Percentiles rank a stretch among this genome's conserved stretches.
phyloP scores from a whole-genome alignment of 1,140 invertebrate genomes.

The Pemphigus obesinymphae region DNA sequence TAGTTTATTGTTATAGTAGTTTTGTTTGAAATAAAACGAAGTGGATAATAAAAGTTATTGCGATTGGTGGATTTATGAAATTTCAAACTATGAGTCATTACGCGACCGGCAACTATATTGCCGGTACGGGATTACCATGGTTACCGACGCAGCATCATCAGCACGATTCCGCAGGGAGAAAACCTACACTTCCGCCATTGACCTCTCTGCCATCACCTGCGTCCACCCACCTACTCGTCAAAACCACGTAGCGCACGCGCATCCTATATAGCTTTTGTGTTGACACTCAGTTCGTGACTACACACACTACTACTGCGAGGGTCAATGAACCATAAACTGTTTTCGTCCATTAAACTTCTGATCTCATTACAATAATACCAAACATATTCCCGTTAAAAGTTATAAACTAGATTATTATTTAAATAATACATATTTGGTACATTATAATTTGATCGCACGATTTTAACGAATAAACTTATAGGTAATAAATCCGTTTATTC shows the following conservation, averaged over 20 bases:
- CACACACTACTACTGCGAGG: not conserved
- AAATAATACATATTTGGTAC: too few relatives aligned
- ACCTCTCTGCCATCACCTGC: constrained; percentile 32
- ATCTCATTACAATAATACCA: not conserved
- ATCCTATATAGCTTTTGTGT: constrained; percentile 16
- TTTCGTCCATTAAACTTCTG: constrained; percentile 13
- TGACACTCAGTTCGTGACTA: constrained; percentile 32
- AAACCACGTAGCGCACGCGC: not conserved
- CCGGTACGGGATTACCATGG: constrained; percentile 3
- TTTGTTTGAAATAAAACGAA: not conserved
- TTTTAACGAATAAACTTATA: too few relatives aligned
- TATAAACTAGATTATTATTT: not conserved
- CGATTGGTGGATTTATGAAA: not conserved
- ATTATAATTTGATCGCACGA: too few relatives aligned
- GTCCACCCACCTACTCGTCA: not conserved
- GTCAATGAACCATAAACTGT: constrained; percentile 29
- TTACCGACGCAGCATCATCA: constrained; percentile 17
- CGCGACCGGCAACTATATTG: not conserved
- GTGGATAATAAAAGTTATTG: not conserved
- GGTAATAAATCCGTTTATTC: too few relatives aligned
- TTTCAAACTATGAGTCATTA: constrained; percentile 13
- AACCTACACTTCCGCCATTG: constrained; percentile 21
- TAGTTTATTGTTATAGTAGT: too few relatives aligned
- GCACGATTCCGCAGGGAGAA: not conserved
- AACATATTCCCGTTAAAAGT: not conserved